Evolutionary conservation across 2,888 invertebrate genomes (phyloP), one percentile per base, ranked within the genome.

Genomic region (Cryptosula pallasiana): DNA sequence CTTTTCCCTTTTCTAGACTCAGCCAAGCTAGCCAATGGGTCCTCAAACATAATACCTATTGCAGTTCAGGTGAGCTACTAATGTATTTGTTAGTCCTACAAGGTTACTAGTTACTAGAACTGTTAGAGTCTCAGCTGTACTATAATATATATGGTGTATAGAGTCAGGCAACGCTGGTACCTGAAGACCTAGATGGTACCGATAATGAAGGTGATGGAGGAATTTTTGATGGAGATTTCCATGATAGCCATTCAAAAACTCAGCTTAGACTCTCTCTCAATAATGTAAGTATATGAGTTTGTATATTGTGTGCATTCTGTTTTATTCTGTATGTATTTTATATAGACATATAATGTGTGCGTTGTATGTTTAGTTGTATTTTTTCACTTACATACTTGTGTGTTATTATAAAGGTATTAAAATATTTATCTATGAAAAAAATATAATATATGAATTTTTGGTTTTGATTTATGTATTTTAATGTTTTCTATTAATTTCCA

Each of bases 61-160:
- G 63, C 63, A 32, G 63, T 63, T 27, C 63, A 63, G 63, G 63
- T 63, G n/a, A 25, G 63, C n/a, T n/a, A n/a, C n/a, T n/a, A n/a
- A n/a, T n/a, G n/a, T n/a, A n/a, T n/a, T n/a, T n/a, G n/a, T n/a
- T n/a, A n/a, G n/a, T n/a, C n/a, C n/a, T n/a, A n/a, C n/a, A n/a
- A n/a, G n/a, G n/a, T n/a, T n/a, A n/a, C n/a, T n/a, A n/a, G n/a
- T n/a, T n/a, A n/a, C n/a, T n/a, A n/a, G n/a, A n/a, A n/a, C n/a
- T n/a, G n/a, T n/a, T n/a, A n/a, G n/a, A n/a, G n/a, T n/a, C n/a
- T n/a, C n/a, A n/a, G n/a, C n/a, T n/a, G n/a, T n/a, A n/a, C 20
- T 45, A 45, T 45, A 20, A 13, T 9, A 20, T 45, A 20, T 63
- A 63, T 63, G 27, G 2, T 3, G 25, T 27, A 27, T n/a, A 63